Evolutionary conservation across 2,888 invertebrate genomes (phyloP).

Genomic region (Caenorhabditis sp.): DNA sequence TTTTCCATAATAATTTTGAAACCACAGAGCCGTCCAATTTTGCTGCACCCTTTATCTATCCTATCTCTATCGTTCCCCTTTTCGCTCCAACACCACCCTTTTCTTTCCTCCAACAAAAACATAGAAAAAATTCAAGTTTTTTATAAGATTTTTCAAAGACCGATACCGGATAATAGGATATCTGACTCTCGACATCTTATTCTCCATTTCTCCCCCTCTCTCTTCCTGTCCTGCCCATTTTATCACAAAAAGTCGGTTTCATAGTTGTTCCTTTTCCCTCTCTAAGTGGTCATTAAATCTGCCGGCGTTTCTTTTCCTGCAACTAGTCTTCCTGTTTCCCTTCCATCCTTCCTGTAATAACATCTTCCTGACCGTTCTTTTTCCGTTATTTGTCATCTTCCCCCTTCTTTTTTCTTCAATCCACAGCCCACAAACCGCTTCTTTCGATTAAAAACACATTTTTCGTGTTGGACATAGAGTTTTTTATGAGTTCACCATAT

Average conservation of each 20-base stretch:
- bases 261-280: constrained; percentile 8
- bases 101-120: background rate
- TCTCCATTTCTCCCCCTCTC: constrained; percentile 16
- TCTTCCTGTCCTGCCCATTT: constrained; percentile 55
- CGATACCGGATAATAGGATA: constrained; percentile 20
- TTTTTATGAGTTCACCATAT: constrained; percentile 50
- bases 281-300: constrained; percentile 5
- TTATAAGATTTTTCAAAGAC: background rate
- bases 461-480: constrained; percentile 57
- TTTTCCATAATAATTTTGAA: background rate
- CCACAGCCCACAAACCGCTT: constrained; percentile 30
- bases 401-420: constrained; percentile 9
- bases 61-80: constrained; percentile 35
- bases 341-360: constrained; percentile 14
- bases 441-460: constrained; percentile 50
- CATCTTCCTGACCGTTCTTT: constrained; percentile 16
- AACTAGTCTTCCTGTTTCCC: constrained; percentile 28
- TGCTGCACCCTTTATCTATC: background rate
- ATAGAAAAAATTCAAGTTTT: constrained; percentile 15
- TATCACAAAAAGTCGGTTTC: constrained; percentile 62
- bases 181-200: constrained; percentile 30
- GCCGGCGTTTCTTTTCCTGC: constrained; percentile 11
- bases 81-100: background rate
- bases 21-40: background rate
- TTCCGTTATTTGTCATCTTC: constrained; percentile 6